Conservation (phyloP, 1,140 invertebrate species). For the Ceratitis capitata region DNA sequence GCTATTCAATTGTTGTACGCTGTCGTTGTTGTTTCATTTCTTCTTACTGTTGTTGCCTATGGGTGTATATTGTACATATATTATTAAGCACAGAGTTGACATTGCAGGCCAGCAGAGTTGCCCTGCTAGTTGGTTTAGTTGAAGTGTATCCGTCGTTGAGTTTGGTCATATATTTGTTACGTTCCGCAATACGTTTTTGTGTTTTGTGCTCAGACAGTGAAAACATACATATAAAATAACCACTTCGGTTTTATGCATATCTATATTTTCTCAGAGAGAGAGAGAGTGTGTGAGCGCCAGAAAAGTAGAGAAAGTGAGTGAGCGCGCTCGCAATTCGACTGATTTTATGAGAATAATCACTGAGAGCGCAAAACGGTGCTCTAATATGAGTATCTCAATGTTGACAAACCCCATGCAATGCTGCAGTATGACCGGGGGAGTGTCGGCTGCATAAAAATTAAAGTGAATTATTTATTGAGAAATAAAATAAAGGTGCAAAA, state of each 20-base stretch:
- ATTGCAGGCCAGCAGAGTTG: constrained; percentile 10
- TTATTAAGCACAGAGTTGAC: neutral
- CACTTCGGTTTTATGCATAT: neutral
- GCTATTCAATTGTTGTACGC: neutral
- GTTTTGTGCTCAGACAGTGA: neutral
- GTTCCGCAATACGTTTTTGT: neutral
- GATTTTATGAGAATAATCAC: neutral
- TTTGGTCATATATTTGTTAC: neutral
- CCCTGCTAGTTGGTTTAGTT: constrained; percentile 19
- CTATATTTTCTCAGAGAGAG: neutral
- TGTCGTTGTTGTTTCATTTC: neutral
- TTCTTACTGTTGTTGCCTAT: neutral
- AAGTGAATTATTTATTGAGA: constrained; percentile 10
- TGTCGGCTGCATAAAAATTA: neutral
- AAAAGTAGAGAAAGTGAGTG: no score
- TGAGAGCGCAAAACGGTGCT: neutral
- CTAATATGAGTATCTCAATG: constrained; percentile 2
- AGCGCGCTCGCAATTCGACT: neutral
- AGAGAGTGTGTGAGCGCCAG: neutral
- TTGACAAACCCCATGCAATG: constrained; percentile 21
- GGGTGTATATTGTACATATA: neutral
- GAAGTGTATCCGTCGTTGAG: neutral
- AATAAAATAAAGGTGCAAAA: neutral
- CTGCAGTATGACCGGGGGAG: constrained; percentile 4
- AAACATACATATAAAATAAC: neutral